Evolutionary conservation across 2,113 vertebrate species (phyloP).

Genomic region (Danionella cerebrum): DNA sequence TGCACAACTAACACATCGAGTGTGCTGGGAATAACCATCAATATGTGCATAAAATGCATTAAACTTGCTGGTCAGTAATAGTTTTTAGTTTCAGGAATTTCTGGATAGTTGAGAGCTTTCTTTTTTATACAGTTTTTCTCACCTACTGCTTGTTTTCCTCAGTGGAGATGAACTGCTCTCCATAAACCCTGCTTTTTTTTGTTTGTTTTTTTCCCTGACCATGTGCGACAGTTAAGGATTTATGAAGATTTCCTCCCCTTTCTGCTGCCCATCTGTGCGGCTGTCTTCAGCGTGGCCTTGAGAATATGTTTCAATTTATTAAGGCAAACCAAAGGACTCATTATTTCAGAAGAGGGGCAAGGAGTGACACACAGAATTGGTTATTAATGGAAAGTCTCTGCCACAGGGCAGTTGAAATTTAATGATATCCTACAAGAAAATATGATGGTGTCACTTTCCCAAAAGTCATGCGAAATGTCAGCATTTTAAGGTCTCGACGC

Average conservation of each 20-base stretch:
- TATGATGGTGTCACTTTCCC: conserved; percentile 99
- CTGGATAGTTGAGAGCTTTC: no score
- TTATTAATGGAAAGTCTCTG: conserved; percentile 99
- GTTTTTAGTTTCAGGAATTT: no score
- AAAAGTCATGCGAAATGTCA: conserved; percentile 99
- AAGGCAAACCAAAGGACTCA: conserved; percentile 98
- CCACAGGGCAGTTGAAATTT: conserved; percentile 99
- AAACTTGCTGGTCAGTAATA: neutral
- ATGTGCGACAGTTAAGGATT: conserved; percentile 96
- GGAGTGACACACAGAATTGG: conserved; percentile 98
- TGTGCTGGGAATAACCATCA: no score
- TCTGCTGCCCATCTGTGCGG: conserved; percentile 63
- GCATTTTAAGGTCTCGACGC: conserved; percentile 98
- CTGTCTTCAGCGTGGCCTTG: conserved; percentile 88
- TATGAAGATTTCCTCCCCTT: conserved; percentile 88
- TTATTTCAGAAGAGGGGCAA: conserved; percentile 95
- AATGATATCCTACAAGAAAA: conserved; percentile 99
- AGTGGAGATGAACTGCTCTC: conserved; percentile 42
- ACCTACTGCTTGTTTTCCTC: conserved; percentile 14
- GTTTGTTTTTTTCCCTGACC: conserved; percentile 90
- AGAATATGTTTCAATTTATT: conserved; percentile 99
- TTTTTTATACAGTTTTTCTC: no score
- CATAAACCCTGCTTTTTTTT: conserved; percentile 87
- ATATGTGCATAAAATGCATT: no score
- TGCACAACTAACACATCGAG: no score